Percentiles rank a stretch among this genome's conserved stretches.
phyloP scores from a whole-genome alignment of 2,888 invertebrate genomes.

The Myathropa florea region DNA sequence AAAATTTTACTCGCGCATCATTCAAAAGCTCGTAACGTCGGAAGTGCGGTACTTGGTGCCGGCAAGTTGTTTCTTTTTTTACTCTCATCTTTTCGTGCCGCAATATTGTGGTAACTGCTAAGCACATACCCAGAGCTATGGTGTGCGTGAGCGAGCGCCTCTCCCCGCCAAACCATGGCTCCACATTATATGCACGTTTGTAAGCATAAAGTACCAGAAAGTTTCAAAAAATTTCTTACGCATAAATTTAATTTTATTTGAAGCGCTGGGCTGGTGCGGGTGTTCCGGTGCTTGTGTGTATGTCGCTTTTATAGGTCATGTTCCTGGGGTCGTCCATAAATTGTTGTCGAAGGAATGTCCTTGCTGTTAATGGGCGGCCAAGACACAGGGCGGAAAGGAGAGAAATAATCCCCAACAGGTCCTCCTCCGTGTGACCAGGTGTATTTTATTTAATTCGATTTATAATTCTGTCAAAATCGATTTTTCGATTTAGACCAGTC shows the following conservation, averaged over 20 bases:
- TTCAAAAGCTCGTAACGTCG: slow-evolving; percentile 41
- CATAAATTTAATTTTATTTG: slow-evolving; percentile 56
- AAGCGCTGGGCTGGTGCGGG: not conserved
- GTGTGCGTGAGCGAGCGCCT: not conserved
- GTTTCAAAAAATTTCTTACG: slow-evolving; percentile 47
- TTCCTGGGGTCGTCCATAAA: slow-evolving; percentile 59
- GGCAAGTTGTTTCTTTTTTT: not conserved
- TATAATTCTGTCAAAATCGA: slow-evolving; percentile 65
- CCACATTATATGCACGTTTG: not conserved
- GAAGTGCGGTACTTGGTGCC: slow-evolving; percentile 27
- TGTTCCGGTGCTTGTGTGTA: slow-evolving; percentile 6
- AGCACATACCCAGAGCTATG: not conserved
- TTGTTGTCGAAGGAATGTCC: slow-evolving; percentile 22
- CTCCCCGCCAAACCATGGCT: not conserved
- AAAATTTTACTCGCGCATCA: slow-evolving; percentile 50
- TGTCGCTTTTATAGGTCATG: slow-evolving; percentile 53
- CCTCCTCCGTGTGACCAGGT: slow-evolving; percentile 43
- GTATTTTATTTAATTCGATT: slow-evolving; percentile 65
- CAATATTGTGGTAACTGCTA: slow-evolving; percentile 38
- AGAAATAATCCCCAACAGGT: slow-evolving; percentile 63
- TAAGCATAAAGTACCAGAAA: slow-evolving; percentile 35
- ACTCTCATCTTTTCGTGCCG: slow-evolving; percentile 16
- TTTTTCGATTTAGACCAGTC: slow-evolving; percentile 48
- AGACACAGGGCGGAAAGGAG: not conserved
- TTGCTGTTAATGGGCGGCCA: not conserved